phyloP scores from a whole-genome alignment of 1,140 invertebrate genomes.

The Atopsyche davidsoni region DNA sequence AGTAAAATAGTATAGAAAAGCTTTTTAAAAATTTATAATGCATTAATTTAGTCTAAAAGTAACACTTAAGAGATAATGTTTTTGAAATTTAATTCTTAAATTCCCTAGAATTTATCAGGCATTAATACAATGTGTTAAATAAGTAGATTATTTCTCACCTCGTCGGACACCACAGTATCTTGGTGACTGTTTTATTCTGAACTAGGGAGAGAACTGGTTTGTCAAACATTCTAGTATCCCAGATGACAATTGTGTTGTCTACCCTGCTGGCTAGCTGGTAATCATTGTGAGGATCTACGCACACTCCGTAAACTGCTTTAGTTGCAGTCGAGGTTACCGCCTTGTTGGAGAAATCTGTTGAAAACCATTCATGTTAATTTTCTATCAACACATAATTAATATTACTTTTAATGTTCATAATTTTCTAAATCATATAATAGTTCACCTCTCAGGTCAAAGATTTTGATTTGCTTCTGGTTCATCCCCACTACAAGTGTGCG shows the following conservation, averaged over 20 bases:
- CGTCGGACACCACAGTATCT: slow-evolving; percentile 86
- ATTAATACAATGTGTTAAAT: no score
- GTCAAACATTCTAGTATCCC: slow-evolving; percentile 84
- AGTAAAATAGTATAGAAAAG: no score
- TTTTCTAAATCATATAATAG: slow-evolving; percentile 16
- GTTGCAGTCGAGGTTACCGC: slow-evolving; percentile 66
- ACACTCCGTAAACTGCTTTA: slow-evolving; percentile 76
- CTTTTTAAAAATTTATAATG: no score
- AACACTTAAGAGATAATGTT: no score
- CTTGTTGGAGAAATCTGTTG: slow-evolving; percentile 59
- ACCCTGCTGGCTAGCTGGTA: slow-evolving; percentile 75
- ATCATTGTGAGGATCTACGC: slow-evolving; percentile 70
- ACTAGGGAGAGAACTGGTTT: slow-evolving; percentile 71
- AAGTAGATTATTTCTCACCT: no score
- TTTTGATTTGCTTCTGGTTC: slow-evolving; percentile 82
- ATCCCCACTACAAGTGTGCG: slow-evolving; percentile 77
- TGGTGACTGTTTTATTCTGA: slow-evolving; percentile 63
- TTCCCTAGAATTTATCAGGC: no score
- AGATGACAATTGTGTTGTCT: slow-evolving; percentile 75
- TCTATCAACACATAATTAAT: background rate
- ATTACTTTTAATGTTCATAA: background rate
- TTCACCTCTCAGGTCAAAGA: slow-evolving; percentile 89
- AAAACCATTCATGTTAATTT: background rate
- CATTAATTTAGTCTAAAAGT: no score
- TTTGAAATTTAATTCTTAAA: no score